Evolutionary conservation across 92 coral and sea anemone genomes (phyloP), one percentile per base, ranked within the genome.

Genomic region (Isaurus tuberculatus): DNA sequence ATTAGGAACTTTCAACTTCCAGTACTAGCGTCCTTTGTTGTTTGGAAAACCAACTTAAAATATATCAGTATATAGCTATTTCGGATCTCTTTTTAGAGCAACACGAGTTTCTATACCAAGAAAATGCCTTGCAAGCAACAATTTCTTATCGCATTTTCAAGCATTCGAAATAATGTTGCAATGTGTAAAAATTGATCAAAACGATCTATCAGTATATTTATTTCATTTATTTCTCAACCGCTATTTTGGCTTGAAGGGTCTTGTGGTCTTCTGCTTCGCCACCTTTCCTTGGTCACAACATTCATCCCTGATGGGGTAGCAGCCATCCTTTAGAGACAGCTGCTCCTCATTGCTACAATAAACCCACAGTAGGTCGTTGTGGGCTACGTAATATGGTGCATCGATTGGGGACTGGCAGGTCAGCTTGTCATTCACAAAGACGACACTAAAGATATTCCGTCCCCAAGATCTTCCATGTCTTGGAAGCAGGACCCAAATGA

Each of bases 401-500:
- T 70, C 75, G 55, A 70, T 70, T 37, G 75, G 55, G 55, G 55
- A 70, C 75, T 37, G 55, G 74, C 74, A 36, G 55, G 75, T 70
- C 31, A 74, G 65, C 46, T 74, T 74, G 80, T 74, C 65, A 27
- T 74, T 74, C 65, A 48, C 36, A 49, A 74, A 74, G 23, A 74
- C 43, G 26, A 74, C 66, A 57, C 46, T 31, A 27, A 74, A 74
- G 31, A 74, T 44, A 22, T 70, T 53, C 19, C 51, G 31, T 74
- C 80, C 22, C 75, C 75, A 46, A 28, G 64, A 70, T 84, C 87
- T 72, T 84, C 81, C 63, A 84, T 73, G 57, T 72, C 87, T 72
- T 61, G 80, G 53, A 83, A 83, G 61, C 80, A 84, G 53, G 88
- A 63, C 22, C 88, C 83, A 33, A 83, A 84, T 58, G 88, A 84